A percentile compares a stretch with the other conserved stretches of the same genome.
Conservation (phyloP, 2,113 vertebrate genomes). For the Pterocles gutturalis region DNA sequence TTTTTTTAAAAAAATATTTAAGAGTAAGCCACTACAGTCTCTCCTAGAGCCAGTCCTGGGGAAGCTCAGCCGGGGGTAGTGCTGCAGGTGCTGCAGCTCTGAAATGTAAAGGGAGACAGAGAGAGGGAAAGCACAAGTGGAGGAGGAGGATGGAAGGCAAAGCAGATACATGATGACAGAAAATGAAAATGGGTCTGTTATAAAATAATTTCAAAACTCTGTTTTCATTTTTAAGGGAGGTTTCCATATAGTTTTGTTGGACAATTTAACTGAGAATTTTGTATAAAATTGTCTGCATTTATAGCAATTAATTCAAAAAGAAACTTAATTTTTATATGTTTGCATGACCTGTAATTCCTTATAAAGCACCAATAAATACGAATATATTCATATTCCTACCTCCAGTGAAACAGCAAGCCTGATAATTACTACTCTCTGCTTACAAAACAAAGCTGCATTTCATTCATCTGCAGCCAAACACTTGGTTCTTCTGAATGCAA, state of each 20-base stretch:
- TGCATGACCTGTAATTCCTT: not conserved
- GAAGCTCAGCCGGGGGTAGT: not conserved
- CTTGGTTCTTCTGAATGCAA: not conserved
- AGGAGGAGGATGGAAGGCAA: not conserved
- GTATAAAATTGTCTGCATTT: not conserved
- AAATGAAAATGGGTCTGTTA: not conserved
- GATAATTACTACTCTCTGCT: conserved; percentile 38
- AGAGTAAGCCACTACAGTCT: not conserved
- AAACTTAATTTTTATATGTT: not conserved
- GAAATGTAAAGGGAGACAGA: not conserved
- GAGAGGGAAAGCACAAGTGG: not conserved
- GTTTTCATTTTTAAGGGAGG: not conserved
- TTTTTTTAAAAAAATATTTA: too few relatives aligned
- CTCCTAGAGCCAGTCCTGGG: not conserved
- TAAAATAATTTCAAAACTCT: not conserved
- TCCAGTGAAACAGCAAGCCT: conserved; percentile 3
- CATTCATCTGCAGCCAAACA: conserved; percentile 37
- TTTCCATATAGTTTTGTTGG: not conserved
- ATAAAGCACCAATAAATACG: not conserved
- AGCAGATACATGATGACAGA: not conserved
- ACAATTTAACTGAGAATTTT: not conserved
- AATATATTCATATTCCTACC: not conserved
- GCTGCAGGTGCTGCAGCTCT: not conserved
- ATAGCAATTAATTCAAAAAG: not conserved
- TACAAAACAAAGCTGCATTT: conserved; percentile 23